Conservation (phyloP, 2,113 vertebrate species). For the Ptilonorhynchus violaceus region DNA sequence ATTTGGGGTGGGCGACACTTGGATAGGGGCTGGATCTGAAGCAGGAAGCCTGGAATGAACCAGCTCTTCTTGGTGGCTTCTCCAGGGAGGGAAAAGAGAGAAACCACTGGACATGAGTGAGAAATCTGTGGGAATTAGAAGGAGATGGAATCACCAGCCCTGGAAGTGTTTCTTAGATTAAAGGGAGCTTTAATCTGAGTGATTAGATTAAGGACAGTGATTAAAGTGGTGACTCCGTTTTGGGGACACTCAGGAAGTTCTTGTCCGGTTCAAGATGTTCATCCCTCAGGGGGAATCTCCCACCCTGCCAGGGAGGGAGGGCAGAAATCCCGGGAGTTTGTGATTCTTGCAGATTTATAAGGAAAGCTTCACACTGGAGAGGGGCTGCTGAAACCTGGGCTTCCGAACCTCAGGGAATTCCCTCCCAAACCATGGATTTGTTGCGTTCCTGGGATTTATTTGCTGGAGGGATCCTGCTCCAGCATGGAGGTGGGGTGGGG, state of each 20-base stretch:
- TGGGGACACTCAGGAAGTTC: not conserved
- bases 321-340: not conserved
- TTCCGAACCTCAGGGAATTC: not conserved
- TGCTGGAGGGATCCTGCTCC: not conserved
- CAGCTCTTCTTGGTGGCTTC: not conserved
- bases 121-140: not conserved
- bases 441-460: not conserved
- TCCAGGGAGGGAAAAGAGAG: not conserved
- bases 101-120: not conserved
- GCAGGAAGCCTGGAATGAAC: not conserved
- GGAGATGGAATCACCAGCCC: not conserved
- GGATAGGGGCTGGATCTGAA: not conserved
- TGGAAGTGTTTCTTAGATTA: not conserved
- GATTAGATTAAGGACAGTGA: too few relatives aligned
- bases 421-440: not conserved
- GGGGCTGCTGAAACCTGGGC: not conserved
- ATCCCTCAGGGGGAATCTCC: not conserved
- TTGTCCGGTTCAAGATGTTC: not conserved
- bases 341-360: not conserved
- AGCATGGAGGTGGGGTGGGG: not conserved
- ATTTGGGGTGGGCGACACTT: not conserved
- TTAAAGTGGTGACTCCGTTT: not conserved
- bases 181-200: too few relatives aligned
- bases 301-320: not conserved
- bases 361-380: not conserved